These are phyloP conservation scores for Eremobia ochroleuca DNA, from an alignment of 2,888 invertebrate species.

Conservation along the genomic window DNA sequence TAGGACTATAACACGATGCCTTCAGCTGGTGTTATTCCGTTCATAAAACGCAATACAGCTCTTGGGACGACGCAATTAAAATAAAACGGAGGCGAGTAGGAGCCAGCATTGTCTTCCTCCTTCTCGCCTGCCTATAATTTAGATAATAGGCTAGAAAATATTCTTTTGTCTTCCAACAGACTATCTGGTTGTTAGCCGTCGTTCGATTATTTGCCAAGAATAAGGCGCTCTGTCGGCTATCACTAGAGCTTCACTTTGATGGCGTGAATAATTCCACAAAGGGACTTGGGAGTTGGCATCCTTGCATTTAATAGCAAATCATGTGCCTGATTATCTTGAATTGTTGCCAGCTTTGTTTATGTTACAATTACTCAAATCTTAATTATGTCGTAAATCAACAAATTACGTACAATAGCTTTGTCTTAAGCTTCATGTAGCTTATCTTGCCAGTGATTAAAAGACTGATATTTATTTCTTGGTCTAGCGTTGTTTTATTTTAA, in stretches of 20 bases:
- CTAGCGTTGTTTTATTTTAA: background rate
- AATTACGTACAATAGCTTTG: conserved; percentile 25
- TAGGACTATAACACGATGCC: conserved; percentile 76
- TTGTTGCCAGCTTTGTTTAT: conserved; percentile 73
- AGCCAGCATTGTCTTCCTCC: conserved; percentile 83
- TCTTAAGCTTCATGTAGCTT: conserved; percentile 12
- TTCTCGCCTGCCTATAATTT: conserved; percentile 86
- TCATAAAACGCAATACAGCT: conserved; percentile 84
- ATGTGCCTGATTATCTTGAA: conserved; percentile 77
- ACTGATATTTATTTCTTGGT: background rate
- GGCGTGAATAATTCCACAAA: conserved; percentile 82
- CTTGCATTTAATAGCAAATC: conserved; percentile 76
- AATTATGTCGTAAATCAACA: conserved; percentile 39
- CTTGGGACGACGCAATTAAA: conserved; percentile 85
- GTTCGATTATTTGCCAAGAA: conserved; percentile 83
- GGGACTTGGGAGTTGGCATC: conserved; percentile 62
- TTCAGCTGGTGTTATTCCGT: conserved; percentile 77
- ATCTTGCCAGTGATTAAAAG: background rate
- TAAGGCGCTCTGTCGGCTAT: conserved; percentile 68
- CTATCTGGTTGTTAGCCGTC: conserved; percentile 83
- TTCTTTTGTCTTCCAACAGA: conserved; percentile 86
- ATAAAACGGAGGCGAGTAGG: conserved; percentile 79
- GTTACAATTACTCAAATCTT: conserved; percentile 54
- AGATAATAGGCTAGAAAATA: conserved; percentile 90
- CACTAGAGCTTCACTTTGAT: conserved; percentile 74